Evolutionary conservation across 1,140 invertebrate genomes (phyloP), one percentile per base, ranked within the genome.

Genomic region (Hirudo medicinalis): DNA sequence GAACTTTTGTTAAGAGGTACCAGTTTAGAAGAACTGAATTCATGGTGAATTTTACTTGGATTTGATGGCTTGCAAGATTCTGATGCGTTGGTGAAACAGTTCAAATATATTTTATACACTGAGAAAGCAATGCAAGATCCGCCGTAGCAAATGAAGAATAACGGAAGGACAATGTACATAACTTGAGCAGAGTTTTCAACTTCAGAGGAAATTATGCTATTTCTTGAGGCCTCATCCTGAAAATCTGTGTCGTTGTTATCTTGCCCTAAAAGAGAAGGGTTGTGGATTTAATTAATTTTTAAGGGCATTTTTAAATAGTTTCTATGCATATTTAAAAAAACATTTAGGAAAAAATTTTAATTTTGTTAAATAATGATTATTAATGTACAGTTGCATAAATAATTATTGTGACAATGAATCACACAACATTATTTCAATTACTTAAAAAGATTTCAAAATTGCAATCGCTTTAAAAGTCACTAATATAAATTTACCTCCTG

Each of bases 111-210:
- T 49, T 70, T 70, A 53, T 70, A 70, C 13, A 49, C 69, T 29
- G 53, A 71, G 55, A 53, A 71, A 29, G 54, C n/a, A 8, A 71
- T 36, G 25, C 70, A 71, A 19, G 70, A 71, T 32, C 70, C 70
- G 19, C 70, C 70, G 70, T 60, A 71, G 32, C 70, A 71, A 29
- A 71, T 19, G 15, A 49, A 27, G n/a, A 71, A 71, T 22, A 71
- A 27, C 15, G 70, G 70, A 40, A 71, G 40, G 70, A 71, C 70
- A n/a, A 71, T 71, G 55, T 60, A 57, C 22, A 71, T 29, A 2
- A 54, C 55, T 27, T 60, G 54, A 55, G 15, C 22, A 55, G 25
- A 36, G 54, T 32, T 60, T 11, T 57, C 70, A 13, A 19, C 54
- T 20, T 49, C 15, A 8, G 43, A 49, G 1, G 43, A 13, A 13